Conservation (phyloP, 2,797 vertebrate genomes). For the Microchirus variegatus region DNA sequence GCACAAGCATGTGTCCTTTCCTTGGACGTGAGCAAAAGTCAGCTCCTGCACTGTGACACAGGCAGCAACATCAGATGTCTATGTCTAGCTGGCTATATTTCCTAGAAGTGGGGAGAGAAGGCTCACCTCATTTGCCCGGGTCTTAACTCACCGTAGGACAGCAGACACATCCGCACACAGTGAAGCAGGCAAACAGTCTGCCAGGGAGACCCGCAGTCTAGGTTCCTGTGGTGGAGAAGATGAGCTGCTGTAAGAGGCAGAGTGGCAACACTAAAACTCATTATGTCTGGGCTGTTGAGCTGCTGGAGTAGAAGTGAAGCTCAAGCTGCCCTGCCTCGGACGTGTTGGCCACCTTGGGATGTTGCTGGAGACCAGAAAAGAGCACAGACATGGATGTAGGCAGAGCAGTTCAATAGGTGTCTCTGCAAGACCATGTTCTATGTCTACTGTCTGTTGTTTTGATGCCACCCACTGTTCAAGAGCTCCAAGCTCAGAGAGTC, state of each 20-base stretch:
- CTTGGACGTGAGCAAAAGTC: slow-evolving; percentile 19
- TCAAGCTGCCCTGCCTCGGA: slow-evolving; percentile 48
- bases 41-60: slow-evolving; percentile 26
- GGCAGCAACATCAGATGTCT: slow-evolving; percentile 33
- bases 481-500: slow-evolving; percentile 60
- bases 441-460: slow-evolving; percentile 74
- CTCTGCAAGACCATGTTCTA: slow-evolving; percentile 47
- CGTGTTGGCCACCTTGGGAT: slow-evolving; percentile 61
- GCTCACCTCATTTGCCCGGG: slow-evolving; percentile 68
- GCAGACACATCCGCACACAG: slow-evolving; percentile 56
- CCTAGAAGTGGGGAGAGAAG: slow-evolving; percentile 52
- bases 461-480: slow-evolving; percentile 72
- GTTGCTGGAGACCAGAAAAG: slow-evolving; percentile 53
- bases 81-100: slow-evolving; percentile 47
- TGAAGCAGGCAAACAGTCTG: slow-evolving; percentile 60
- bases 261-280: slow-evolving; percentile 74
- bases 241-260: slow-evolving; percentile 74
- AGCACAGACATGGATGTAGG: slow-evolving; percentile 33
- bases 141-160: slow-evolving; percentile 64
- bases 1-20: slow-evolving; percentile 30
- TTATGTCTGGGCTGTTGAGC: slow-evolving; percentile 69
- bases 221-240: slow-evolving; percentile 70
- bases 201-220: slow-evolving; percentile 56
- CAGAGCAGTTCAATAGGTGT: slow-evolving; percentile 52
- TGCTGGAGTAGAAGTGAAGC: slow-evolving; percentile 69